Percentiles rank a stretch among this genome's conserved stretches.
phyloP scores from a whole-genome alignment of 1,140 invertebrate species.

The Phocides pigmalion region DNA sequence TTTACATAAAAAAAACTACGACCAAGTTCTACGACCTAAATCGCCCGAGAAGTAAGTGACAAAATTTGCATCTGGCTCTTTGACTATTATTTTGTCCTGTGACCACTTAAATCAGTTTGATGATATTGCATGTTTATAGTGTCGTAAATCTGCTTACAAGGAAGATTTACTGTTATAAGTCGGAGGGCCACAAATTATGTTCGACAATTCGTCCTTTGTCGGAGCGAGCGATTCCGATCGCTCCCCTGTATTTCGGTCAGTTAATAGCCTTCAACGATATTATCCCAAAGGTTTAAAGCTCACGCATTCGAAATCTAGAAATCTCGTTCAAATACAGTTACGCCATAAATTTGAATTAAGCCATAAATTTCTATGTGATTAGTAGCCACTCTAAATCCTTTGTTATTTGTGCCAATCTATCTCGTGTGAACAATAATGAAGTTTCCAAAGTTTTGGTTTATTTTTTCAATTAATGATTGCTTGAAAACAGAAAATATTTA shows the following conservation, averaged over 20 bases:
- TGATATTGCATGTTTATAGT: constrained; percentile 71
- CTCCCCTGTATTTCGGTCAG: constrained; percentile 32
- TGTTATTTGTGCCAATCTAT: too few relatives aligned
- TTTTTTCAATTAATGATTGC: too few relatives aligned
- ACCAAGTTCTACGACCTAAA: too few relatives aligned
- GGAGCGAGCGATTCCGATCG: constrained; percentile 47
- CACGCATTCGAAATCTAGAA: background rate
- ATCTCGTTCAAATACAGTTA: background rate
- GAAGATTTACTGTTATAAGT: constrained; percentile 62
- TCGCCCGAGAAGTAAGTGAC: too few relatives aligned
- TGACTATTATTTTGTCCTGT: constrained; percentile 15
- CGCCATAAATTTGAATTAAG: constrained; percentile 7
- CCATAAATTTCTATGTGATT: too few relatives aligned
- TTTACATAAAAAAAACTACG: too few relatives aligned
- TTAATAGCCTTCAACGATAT: constrained; percentile 1
- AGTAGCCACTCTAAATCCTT: too few relatives aligned
- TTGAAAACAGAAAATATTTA: too few relatives aligned
- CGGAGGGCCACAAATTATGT: constrained; percentile 61
- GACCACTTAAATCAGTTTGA: constrained; percentile 46
- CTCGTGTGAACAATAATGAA: too few relatives aligned
- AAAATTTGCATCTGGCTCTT: too few relatives aligned
- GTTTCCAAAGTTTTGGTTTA: too few relatives aligned
- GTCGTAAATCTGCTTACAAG: constrained; percentile 64
- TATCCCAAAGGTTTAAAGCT: constrained; percentile 1
- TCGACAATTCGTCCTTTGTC: constrained; percentile 55